Evolutionary conservation across 2,888 invertebrate species (phyloP).

Genomic region (Lissocephala sabroskyi): DNA sequence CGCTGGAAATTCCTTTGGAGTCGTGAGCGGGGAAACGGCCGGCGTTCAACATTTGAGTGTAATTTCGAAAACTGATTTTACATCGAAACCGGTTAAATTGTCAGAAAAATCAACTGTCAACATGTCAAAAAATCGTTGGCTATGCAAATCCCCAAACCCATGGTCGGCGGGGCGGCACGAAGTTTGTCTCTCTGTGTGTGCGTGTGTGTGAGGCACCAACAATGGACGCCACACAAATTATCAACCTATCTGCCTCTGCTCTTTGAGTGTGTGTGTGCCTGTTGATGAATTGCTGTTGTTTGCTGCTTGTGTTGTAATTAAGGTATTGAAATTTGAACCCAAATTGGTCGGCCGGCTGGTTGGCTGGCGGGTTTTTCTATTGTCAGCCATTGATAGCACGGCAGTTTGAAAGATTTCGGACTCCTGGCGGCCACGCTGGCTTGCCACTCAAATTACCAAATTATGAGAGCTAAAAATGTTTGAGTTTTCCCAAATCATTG

Average conservation of each 20-base stretch:
- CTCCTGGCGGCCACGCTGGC: slow-evolving; percentile 34
- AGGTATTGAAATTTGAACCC: slow-evolving; percentile 25
- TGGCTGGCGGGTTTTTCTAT: too few relatives aligned
- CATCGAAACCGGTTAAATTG: slow-evolving; percentile 72
- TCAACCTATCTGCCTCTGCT: too few relatives aligned
- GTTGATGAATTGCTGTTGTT: slow-evolving; percentile 38
- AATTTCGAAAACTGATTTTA: slow-evolving; percentile 70
- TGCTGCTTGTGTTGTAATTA: slow-evolving; percentile 12
- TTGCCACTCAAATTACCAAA: slow-evolving; percentile 55
- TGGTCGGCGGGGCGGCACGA: too few relatives aligned
- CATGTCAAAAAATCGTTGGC: slow-evolving; percentile 69
- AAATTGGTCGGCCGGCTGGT: slow-evolving; percentile 32
- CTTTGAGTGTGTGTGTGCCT: slow-evolving; percentile 14
- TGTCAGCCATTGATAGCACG: too few relatives aligned
- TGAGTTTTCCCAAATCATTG: slow-evolving; percentile 35
- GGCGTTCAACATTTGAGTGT: slow-evolving; percentile 47
- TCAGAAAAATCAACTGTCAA: slow-evolving; percentile 72
- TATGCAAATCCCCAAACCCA: slow-evolving; percentile 65
- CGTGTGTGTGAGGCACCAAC: slow-evolving; percentile 1
- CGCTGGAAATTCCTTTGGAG: slow-evolving; percentile 59
- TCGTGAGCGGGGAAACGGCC: slow-evolving; percentile 38
- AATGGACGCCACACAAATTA: too few relatives aligned
- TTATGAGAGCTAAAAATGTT: slow-evolving; percentile 28
- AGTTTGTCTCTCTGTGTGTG: too few relatives aligned
- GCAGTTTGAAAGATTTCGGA: too few relatives aligned